Conservation (phyloP, 2,113 vertebrate species). For the Anser brachyrhynchus region DNA sequence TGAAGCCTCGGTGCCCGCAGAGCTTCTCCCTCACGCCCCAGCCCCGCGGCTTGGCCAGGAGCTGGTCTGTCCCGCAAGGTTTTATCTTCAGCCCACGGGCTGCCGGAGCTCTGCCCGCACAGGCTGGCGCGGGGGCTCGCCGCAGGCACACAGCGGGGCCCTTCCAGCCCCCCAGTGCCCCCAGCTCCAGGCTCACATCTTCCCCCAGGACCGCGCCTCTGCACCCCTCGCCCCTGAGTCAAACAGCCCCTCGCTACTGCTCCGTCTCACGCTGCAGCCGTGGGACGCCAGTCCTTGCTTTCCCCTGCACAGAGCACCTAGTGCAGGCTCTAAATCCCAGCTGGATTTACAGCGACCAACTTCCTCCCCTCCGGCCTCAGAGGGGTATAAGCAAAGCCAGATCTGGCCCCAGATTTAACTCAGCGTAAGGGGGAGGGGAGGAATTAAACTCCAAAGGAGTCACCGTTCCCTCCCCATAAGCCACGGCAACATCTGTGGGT, state of each 20-base stretch:
- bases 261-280: neutral
- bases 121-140: neutral
- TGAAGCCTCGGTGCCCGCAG: neutral
- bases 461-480: neutral
- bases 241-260: neutral
- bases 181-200: neutral
- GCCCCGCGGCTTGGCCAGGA: neutral
- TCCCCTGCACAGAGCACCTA: neutral
- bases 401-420: neutral
- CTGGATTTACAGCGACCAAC: neutral
- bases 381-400: neutral
- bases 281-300: neutral
- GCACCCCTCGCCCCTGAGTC: neutral
- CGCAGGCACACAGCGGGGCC: neutral
- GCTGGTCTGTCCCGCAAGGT: neutral
- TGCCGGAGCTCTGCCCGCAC: neutral
- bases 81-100: neutral
- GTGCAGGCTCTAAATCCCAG: neutral
- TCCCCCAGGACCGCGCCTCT: neutral
- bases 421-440: neutral
- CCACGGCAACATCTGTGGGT: constrained; percentile 21
- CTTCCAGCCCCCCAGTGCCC: neutral
- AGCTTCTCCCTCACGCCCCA: neutral
- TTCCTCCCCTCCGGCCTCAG: neutral
- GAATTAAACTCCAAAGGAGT: constrained; percentile 30